Conservation (phyloP, 2,797 vertebrate species). For the Brotula barbata region DNA sequence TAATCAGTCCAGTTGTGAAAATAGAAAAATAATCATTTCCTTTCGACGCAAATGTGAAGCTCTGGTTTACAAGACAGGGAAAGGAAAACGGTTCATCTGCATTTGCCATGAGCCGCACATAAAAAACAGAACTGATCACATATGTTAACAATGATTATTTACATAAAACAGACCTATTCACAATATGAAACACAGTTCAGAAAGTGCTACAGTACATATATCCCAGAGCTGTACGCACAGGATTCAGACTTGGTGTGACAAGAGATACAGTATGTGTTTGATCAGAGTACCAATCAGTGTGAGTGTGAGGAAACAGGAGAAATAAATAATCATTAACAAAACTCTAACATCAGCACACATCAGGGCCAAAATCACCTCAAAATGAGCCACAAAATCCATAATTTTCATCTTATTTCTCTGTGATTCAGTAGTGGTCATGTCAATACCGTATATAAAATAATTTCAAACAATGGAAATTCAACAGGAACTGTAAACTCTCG, state of each 20-base stretch:
- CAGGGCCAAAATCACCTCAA: slow-evolving; percentile 27
- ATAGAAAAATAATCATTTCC: slow-evolving; percentile 64
- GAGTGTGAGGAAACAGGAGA: slow-evolving; percentile 11
- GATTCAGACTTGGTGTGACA: slow-evolving; percentile 10
- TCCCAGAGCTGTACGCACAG: slow-evolving; percentile 12
- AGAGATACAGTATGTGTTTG: slow-evolving; percentile 1
- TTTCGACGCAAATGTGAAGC: slow-evolving; percentile 39
- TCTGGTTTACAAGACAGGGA: slow-evolving; percentile 41
- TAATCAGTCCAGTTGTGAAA: slow-evolving; percentile 38
- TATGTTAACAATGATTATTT: slow-evolving; percentile 69
- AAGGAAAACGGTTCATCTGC: slow-evolving; percentile 24
- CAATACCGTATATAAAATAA: slow-evolving; percentile 13
- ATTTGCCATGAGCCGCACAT: slow-evolving; percentile 12
- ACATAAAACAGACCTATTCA: slow-evolving; percentile 64
- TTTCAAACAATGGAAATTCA: slow-evolving; percentile 45
- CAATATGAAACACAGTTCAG: slow-evolving; percentile 53
- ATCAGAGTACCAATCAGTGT: too few species aligned
- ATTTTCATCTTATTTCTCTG: slow-evolving; percentile 5
- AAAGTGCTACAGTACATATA: slow-evolving; percentile 57
- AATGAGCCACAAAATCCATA: slow-evolving; percentile 35
- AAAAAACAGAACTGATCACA: slow-evolving; percentile 39
- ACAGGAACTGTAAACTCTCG: slow-evolving; percentile 46
- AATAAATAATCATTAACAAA: slow-evolving; percentile 42
- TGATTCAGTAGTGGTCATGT: slow-evolving; percentile 11
- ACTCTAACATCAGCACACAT: slow-evolving; percentile 21